Evolutionary conservation across 2,888 invertebrate species (phyloP).

Genomic region (Heliconius ethilla): DNA sequence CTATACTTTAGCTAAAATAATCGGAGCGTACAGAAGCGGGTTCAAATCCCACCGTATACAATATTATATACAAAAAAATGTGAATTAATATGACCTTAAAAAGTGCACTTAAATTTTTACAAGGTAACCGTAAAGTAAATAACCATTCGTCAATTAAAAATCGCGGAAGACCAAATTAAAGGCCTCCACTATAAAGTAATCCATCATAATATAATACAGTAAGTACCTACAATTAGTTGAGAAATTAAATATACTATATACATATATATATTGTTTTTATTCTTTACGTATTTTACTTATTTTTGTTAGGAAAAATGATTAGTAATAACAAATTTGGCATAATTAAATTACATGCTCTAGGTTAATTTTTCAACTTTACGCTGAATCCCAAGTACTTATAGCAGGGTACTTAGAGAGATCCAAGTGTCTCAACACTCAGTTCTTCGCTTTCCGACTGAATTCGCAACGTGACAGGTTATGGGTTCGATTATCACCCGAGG

Average conservation of each 20-base stretch:
- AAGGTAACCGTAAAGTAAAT: conserved; percentile 7
- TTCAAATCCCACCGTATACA: not conserved
- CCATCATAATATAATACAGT: conserved; percentile 23
- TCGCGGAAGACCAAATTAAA: conserved; percentile 26
- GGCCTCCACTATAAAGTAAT: conserved; percentile 1
- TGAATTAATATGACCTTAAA: not conserved
- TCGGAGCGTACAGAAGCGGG: not conserved
- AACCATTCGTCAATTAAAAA: conserved; percentile 25
- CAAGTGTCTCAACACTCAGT: no score
- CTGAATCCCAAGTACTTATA: not conserved
- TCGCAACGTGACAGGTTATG: no score
- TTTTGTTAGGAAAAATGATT: no score
- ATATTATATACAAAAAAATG: not conserved
- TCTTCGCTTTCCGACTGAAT: no score
- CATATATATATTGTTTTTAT: not conserved
- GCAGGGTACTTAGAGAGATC: no score
- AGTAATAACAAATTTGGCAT: no score
- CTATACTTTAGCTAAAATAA: not conserved
- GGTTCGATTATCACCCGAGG: no score
- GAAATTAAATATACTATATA: not conserved
- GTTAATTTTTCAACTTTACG: no score
- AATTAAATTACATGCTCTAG: no score
- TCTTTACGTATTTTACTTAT: not conserved
- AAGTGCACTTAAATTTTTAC: conserved; percentile 12
- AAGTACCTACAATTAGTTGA: conserved; percentile 16